Evolutionary conservation across 2,797 vertebrate genomes (phyloP), one percentile per base, ranked within the genome.

Genomic region (Pseudomugil gertrudae): DNA sequence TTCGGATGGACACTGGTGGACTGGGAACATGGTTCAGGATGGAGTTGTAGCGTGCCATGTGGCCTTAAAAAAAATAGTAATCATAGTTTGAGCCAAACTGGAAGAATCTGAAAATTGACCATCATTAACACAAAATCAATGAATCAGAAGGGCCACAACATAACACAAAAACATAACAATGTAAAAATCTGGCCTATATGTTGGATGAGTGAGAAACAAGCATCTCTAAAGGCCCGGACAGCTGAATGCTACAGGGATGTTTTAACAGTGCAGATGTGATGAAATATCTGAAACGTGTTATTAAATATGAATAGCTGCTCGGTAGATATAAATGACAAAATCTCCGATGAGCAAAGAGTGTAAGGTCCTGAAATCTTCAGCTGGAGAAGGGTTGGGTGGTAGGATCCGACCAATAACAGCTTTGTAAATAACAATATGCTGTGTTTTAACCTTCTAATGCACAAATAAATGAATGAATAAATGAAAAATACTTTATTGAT

Each of bases 21-120:
- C 95, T 97, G 67, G 98, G 97, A 15, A 94, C 92, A 26, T 96
- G 95, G 90, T 95, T 98, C 78, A 99, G 93, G 83, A 99, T 93
- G 15, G 96, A 95, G 71, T 94, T 97, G 78, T 95, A 98, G 43
- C 96, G 96, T 6, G 94, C 92, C 96, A 99, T 95, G 89, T 99
- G 98, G 84, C 95, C 98, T 99, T 85, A 17, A 55, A 9, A 29
- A 3, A 48, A 14, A 15, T 4, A 3, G 14, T 1, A 21, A 32
- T n/a, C 2, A 51, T 5, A 61, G 9, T 38, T 0, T 5, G 10
- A 26, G 1, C 7, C 1, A 24, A 10, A 53, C 2, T 6, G 36
- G 30, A 35, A 19, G n/a, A 48, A 32, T 14, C n/a, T n/a, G n/a
- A n/a, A n/a, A n/a, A n/a, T n/a, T n/a, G n/a, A 27, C 15, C 8